Evolutionary conservation across 2,113 vertebrate species (phyloP).

Genomic region (Columba livia): DNA sequence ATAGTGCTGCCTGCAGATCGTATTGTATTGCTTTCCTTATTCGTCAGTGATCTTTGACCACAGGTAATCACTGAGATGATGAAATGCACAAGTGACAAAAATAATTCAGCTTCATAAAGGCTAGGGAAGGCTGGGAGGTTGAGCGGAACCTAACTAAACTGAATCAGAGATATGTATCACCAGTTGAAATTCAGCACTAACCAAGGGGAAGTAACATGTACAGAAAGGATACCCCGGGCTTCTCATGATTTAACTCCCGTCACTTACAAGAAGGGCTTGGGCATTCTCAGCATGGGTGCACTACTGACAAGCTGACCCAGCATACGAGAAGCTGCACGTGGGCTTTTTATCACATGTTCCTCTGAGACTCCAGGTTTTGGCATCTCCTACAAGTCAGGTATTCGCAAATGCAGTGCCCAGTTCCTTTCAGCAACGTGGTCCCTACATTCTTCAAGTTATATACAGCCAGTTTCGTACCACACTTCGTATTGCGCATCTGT

Average conservation of each 20-base stretch:
- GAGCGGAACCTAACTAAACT: neutral
- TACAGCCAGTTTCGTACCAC: neutral
- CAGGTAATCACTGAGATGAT: neutral
- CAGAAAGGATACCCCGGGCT: neutral
- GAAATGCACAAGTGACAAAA: neutral
- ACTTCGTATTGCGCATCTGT: fast-evolving
- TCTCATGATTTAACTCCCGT: neutral
- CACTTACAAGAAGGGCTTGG: neutral
- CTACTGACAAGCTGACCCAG: neutral
- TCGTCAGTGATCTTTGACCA: neutral
- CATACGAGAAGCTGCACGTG: neutral
- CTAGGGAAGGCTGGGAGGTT: neutral
- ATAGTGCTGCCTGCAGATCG: neutral
- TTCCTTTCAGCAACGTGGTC: neutral
- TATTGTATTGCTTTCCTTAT: neutral
- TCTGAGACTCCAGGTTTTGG: neutral
- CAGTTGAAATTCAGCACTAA: neutral
- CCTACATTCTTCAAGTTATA: neutral
- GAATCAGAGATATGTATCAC: neutral
- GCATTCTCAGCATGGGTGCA: neutral
- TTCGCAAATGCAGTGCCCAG: neutral
- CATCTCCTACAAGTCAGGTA: neutral
- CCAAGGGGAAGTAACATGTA: fast-evolving
- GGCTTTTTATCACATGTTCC: neutral
- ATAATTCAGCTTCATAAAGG: neutral